Percentiles rank a stretch among this genome's conserved stretches.
Evolutionary conservation across 2,888 invertebrate species (phyloP).

Genomic region (Automeris io): DNA sequence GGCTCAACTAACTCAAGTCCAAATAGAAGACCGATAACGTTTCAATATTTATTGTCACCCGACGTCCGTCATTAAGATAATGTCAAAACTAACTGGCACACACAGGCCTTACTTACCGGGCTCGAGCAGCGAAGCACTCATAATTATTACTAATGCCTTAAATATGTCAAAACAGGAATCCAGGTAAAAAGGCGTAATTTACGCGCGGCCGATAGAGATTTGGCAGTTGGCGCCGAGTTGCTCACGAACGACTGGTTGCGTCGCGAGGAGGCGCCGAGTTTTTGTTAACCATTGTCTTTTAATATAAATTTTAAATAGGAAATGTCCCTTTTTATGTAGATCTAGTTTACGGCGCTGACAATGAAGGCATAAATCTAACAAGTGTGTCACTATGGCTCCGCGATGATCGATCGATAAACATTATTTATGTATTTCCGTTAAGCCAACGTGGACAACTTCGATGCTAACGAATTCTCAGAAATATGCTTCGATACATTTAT

Average conservation of each 20-base stretch:
- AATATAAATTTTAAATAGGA: conserved; percentile 77
- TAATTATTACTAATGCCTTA: conserved; percentile 78
- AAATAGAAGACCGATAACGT: conserved; percentile 68
- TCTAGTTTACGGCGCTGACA: conserved; percentile 75
- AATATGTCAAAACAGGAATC: conserved; percentile 78
- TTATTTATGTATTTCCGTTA: conserved; percentile 74
- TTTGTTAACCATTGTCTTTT: conserved; percentile 76
- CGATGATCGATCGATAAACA: conserved; percentile 76
- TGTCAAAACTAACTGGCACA: conserved; percentile 71
- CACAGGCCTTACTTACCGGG: conserved; percentile 54
- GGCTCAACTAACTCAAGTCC: conserved; percentile 52
- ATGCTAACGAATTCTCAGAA: conserved; percentile 50
- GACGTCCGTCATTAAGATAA: conserved; percentile 75
- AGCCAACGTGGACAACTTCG: conserved; percentile 42
- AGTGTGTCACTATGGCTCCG: conserved; percentile 58
- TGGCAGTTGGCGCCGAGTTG: conserved; percentile 73
- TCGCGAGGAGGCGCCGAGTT: conserved; percentile 71
- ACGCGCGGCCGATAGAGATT: conserved; percentile 75
- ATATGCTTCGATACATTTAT: conserved; percentile 4
- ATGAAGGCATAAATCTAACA: conserved; percentile 75
- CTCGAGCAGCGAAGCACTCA: conserved; percentile 63
- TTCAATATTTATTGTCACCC: conserved; percentile 75
- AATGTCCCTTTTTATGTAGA: conserved; percentile 76
- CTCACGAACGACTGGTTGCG: conserved; percentile 39
- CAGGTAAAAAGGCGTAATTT: conserved; percentile 78